These are phyloP conservation scores for Drosophila quinaria DNA, from an alignment of 2,888 invertebrate species.

Conservation along the genomic window DNA sequence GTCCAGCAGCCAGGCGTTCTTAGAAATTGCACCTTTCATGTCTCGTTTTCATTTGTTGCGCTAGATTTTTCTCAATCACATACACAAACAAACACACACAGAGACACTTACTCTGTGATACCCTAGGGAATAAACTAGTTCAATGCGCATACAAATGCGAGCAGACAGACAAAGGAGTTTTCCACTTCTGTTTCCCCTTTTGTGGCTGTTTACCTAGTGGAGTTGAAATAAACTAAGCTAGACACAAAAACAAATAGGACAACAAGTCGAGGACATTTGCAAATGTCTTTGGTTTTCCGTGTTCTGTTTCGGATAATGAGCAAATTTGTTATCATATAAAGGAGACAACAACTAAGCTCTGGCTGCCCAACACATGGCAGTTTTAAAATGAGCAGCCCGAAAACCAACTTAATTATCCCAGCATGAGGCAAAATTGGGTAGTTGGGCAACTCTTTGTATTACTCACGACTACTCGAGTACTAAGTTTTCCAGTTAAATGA, in stretches of 20 bases:
- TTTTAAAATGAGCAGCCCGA: slow-evolving; percentile 73
- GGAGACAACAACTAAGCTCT: slow-evolving; percentile 65
- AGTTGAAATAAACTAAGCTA: slow-evolving; percentile 68
- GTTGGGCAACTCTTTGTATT: slow-evolving; percentile 21
- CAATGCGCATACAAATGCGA: slow-evolving; percentile 60
- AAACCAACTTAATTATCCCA: slow-evolving; percentile 60
- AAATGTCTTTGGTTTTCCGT: slow-evolving; percentile 73
- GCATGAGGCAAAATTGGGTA: slow-evolving; percentile 3
- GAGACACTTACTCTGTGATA: slow-evolving; percentile 46
- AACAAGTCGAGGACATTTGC: slow-evolving; percentile 67
- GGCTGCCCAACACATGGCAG: slow-evolving; percentile 53
- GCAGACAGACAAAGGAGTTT: slow-evolving; percentile 26
- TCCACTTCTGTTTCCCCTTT: neutral
- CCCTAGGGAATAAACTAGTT: slow-evolving; percentile 70
- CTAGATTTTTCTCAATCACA: slow-evolving; percentile 81
- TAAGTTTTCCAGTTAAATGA: slow-evolving; percentile 29
- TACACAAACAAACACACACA: slow-evolving; percentile 53
- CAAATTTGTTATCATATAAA: slow-evolving; percentile 80
- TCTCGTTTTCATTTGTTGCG: slow-evolving; percentile 78
- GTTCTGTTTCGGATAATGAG: slow-evolving; percentile 69
- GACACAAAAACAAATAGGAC: slow-evolving; percentile 65
- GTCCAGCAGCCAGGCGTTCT: slow-evolving; percentile 13
- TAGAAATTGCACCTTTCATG: slow-evolving; percentile 55
- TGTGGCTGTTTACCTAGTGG: slow-evolving; percentile 51
- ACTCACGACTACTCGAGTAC: slow-evolving; percentile 11